Evolutionary conservation across 2,797 vertebrate genomes (phyloP).

Genomic region (Diceros bicornis): DNA sequence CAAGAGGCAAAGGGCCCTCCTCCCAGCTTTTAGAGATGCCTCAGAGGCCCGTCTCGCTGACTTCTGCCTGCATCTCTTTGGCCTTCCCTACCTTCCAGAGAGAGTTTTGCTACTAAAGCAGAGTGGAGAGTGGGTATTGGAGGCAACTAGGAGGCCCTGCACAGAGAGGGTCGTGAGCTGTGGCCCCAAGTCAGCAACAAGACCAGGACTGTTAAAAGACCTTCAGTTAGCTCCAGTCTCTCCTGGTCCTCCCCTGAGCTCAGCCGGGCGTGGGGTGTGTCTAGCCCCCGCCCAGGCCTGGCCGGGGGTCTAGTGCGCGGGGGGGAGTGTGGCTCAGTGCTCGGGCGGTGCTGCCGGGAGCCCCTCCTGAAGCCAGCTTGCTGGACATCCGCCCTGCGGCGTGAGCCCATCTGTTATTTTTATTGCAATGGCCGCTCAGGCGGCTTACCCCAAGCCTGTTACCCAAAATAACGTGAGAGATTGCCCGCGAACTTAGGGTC

Average conservation of each 20-base stretch:
- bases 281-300: background rate
- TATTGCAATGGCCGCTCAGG: background rate
- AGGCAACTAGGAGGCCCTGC: background rate
- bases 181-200: background rate
- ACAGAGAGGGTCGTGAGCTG: background rate
- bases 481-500: background rate
- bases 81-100: background rate
- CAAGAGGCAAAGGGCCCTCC: background rate
- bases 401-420: background rate
- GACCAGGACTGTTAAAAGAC: background rate
- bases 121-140: fast-evolving
- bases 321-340: no score
- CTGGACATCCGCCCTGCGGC: background rate
- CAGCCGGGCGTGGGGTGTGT: fast-evolving
- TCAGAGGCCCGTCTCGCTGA: background rate
- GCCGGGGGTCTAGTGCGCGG: fast-evolving
- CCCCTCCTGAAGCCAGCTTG: background rate
- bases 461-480: background rate
- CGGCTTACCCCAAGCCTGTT: background rate
- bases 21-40: background rate
- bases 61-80: background rate
- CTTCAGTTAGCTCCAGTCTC: background rate
- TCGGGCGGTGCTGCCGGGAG: no score
- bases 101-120: background rate
- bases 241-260: fast-evolving